These are phyloP conservation scores for Drosophila nr. perissopoda DNA, from an alignment of 2,888 invertebrate genomes.

Conservation along the genomic window DNA sequence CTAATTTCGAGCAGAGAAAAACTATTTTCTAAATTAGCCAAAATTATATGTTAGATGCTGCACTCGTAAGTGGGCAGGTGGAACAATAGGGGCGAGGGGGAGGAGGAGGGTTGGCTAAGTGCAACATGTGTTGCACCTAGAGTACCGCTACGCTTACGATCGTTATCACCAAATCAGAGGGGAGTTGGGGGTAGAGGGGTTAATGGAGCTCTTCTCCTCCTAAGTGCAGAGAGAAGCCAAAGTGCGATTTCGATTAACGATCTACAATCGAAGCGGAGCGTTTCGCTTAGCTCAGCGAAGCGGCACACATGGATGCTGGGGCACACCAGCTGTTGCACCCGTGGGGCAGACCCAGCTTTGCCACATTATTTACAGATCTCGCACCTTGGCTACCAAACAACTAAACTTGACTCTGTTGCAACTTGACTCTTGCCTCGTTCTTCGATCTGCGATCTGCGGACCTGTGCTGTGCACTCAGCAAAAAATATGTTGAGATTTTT, in stretches of 20 bases:
- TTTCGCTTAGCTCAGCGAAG: constrained; percentile 19
- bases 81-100: neutral
- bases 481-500: neutral
- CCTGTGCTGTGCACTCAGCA: neutral
- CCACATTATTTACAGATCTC: constrained; percentile 80
- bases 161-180: constrained; percentile 85
- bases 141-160: constrained; percentile 81
- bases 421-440: neutral
- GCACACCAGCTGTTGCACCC: constrained; percentile 46
- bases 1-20: constrained; percentile 62
- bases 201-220: constrained; percentile 83
- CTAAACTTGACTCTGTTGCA: neutral
- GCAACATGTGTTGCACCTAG: constrained; percentile 78
- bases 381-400: constrained; percentile 68
- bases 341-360: constrained; percentile 41
- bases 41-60: constrained; percentile 64
- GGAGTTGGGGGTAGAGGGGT: constrained; percentile 49
- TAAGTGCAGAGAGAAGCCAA: constrained; percentile 32
- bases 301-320: constrained; percentile 65
- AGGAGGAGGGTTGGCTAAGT: constrained; percentile 26
- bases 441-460: neutral
- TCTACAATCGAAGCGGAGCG: constrained; percentile 24
- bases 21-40: constrained; percentile 76
- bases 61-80: constrained; percentile 17
- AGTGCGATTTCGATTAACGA: constrained; percentile 65